phyloP scores from a whole-genome alignment of 2,888 invertebrate species.

The Chrysodeixis includens region DNA sequence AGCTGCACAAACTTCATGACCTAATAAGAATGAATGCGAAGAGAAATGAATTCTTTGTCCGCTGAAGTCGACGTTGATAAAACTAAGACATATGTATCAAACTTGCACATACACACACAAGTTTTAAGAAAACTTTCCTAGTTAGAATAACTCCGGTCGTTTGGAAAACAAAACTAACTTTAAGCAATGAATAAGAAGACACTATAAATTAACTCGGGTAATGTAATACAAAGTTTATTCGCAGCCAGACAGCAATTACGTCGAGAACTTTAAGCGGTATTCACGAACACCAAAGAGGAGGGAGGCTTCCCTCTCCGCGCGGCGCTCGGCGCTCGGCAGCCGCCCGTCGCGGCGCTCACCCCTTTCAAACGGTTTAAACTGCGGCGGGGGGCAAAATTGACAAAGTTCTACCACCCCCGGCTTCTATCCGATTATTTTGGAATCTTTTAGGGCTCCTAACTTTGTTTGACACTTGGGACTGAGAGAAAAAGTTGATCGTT shows the following conservation, averaged over 20 bases:
- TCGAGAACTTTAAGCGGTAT: constrained; percentile 85
- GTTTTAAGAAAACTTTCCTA: constrained; percentile 62
- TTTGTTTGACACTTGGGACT: constrained; percentile 72
- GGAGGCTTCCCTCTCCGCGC: constrained; percentile 56
- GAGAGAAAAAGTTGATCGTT: constrained; percentile 64
- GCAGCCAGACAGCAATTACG: constrained; percentile 87
- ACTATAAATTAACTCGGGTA: constrained; percentile 87
- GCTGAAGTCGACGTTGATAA: constrained; percentile 28
- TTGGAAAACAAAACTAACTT: constrained; percentile 79
- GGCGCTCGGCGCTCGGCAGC: constrained; percentile 31
- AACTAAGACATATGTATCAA: constrained; percentile 31
- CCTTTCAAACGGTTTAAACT: constrained; percentile 78
- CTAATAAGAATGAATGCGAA: constrained; percentile 50
- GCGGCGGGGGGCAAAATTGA: constrained; percentile 76
- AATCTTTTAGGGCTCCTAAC: constrained; percentile 76
- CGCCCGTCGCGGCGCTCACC: constrained; percentile 67
- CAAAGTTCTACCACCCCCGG: constrained; percentile 77
- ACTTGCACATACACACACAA: constrained; percentile 49
- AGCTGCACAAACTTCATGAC: constrained; percentile 39
- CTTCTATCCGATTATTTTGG: constrained; percentile 79
- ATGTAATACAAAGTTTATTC: constrained; percentile 88
- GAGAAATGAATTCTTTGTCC: constrained; percentile 45
- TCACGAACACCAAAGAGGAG: constrained; percentile 84
- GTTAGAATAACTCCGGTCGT: constrained; percentile 72
- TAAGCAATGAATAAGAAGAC: constrained; percentile 84